These are phyloP conservation scores for fruit fly (Drosophila melanogaster) DNA, from an alignment of 1,140 invertebrate genomes.

Conservation along the genomic window DNA sequence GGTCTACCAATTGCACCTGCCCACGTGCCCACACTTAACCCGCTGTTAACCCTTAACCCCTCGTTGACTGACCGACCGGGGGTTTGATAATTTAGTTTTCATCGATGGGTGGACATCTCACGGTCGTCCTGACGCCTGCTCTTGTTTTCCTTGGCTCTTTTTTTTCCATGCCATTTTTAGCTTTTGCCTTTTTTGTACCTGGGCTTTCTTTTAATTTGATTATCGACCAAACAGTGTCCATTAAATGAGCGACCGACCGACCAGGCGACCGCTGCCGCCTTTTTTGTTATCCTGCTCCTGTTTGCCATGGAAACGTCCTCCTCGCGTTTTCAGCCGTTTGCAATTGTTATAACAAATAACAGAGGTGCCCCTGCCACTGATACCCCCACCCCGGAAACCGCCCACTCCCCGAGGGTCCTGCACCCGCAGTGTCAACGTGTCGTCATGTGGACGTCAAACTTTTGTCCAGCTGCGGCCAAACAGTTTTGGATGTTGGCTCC, in stretches of 20 bases:
- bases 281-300: constrained; percentile 55
- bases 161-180: neutral
- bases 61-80: constrained; percentile 9
- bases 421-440: constrained; percentile 61
- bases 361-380: constrained; percentile 25
- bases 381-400: neutral
- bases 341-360: constrained; percentile 83
- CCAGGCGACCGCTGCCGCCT: constrained; percentile 41
- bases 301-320: constrained; percentile 73
- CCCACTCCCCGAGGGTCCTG: constrained; percentile 29
- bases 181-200: constrained; percentile 13
- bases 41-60: constrained; percentile 17
- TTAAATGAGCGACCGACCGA: constrained; percentile 72
- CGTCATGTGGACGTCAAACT: constrained; percentile 79
- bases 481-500: constrained; percentile 26
- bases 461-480: constrained; percentile 73
- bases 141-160: neutral
- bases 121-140: constrained; percentile 42
- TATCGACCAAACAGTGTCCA: constrained; percentile 84
- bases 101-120: constrained; percentile 42
- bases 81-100: neutral
- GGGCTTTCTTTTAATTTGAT: constrained; percentile 77
- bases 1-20: constrained; percentile 18
- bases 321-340: constrained; percentile 54
- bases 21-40: constrained; percentile 46